Evolutionary conservation across 2,888 invertebrate species (phyloP), one percentile per base, ranked within the genome.

Genomic region (Drosophila testacea): DNA sequence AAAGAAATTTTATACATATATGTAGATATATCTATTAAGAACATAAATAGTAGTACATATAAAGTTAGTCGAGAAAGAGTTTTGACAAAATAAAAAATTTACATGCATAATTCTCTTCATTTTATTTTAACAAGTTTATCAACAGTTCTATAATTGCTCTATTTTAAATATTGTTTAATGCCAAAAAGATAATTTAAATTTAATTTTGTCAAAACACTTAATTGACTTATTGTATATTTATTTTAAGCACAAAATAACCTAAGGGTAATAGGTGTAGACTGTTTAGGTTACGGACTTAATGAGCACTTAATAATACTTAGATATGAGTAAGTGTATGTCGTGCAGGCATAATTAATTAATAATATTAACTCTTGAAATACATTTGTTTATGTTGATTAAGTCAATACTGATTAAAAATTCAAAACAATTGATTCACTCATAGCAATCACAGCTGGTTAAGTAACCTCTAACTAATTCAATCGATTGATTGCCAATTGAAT

Each of bases 341-440:
- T 39, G 16, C 36, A 30, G 22, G 13, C 50, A 50, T 41, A 41
- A 50, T 50, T 34, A 41, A 50, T 42, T 32, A 41, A 60, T 50
- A 42, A 42, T 46, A 52, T 44, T 52, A 30, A 13, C 34, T 13
- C 6, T 22, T 32, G 6, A 38, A 30, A 41, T 52, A 39, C 11
- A 6, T n/a, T 60, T 27, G 27, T 27, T 41, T 16, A 41, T 32
- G 22, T 41, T 44, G 42, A 42, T 51, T 32, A 34, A 52, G n/a
- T 34, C 28, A 38, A 47, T 38, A 13, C 36, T 28, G 27, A 44
- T 9, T 52, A 28, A 44, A 34, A 36, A 52, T 54, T 13, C 44
- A 54, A 51, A 44, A 9, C 34, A 42, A 42, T 36, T 60, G 34
- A 51, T 39, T 6, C 39, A 34, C 10, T 6, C 7, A 13, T 13